Base-by-base conservation (phyloP, 2,888 invertebrate genomes). In the Melangyna quadrimaculata region DNA sequence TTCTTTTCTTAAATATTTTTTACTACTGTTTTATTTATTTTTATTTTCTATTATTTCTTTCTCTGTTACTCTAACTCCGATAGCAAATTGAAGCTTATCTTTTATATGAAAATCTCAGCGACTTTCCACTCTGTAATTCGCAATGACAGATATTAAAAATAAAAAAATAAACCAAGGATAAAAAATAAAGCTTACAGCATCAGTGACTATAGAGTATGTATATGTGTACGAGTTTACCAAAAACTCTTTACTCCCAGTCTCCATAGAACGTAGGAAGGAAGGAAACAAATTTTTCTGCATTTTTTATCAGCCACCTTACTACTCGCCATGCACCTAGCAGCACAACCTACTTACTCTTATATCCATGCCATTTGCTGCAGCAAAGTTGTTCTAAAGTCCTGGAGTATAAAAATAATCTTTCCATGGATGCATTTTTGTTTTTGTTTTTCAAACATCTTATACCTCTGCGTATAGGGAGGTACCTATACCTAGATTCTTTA, bases 51-150 rank as follows among this genome's bases (percentile, higher is more conserved):
- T 61, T 61, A 22, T 14, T 53, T 67, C 69, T 57, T 40, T 74
- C 70, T 71, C 40, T 35, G 22, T 65, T 78, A 24, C 73, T 40
- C 22, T 32, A 43, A 71, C 53, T 37, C 22, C 29, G 32, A 72
- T 61, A 72, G 61, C 40, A 77, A 80, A 86, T 80, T 80, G 86
- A 80, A 86, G 80, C 80, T 86, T 77, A 86, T 86, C 72, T 80
- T 72, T 80, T 86, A 80, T 77, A 71, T 24, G 57, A 71, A 77
- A 80, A 86, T 86, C 77, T 86, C 77, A 40, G 69, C 45, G 77
- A 73, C 69, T 72, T 80, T 77, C 57, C 77, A 86, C 86, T 86
- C 40, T 51, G 77, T 80, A 86, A 80, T 72, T 80, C 77, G 73
- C 63, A 55, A 72, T 69, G 86, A 53, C 53, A 40, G 69, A 77